Base-by-base conservation (phyloP, 2,113 vertebrate genomes). In the Microtus montanus region DNA sequence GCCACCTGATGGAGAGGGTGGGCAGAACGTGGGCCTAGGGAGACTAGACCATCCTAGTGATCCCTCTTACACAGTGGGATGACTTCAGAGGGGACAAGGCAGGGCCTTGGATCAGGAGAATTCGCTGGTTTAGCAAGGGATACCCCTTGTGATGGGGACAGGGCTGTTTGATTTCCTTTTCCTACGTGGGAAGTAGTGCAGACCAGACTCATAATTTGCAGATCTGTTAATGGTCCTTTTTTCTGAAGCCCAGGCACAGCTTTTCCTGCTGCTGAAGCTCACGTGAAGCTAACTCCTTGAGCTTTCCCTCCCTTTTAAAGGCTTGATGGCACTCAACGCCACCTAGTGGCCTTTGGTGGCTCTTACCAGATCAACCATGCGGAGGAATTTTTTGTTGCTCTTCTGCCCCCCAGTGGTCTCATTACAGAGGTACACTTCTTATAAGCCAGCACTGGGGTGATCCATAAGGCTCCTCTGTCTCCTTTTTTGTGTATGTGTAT, bases 281-380 rank as follows among this genome's bases (percentile, higher is more conserved):
- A 30, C 49, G 63, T 93, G 71, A 77, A 44, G 58, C 28, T 91
- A 89, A 83, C 58, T 77, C 77, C 70, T 95, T 87, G 93, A 94
- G 96, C 94, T 97, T 97, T 98, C 97, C 97, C 97, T 98, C 97
- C 97, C 97, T 98, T 98, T 98, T 96, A 96, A 94, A 95, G 82
- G 90, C 77, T 41, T 93, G 26, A 15, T 88, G 86, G 78, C 70
- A 75, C 78, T 86, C 38, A 82, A 5, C 96, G 97, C 97, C 97
- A 97, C 61, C 97, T 98, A 94, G 96, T 96, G 96, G 96, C 33
- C 87, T 84, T 38, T 95, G 13, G 11, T 83, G 73, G 33, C 85
- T 97, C 85, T 90, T 52, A 70, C 38, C 54, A 70, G 35, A 88
- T 78, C 64, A 89, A 61, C 94, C 88, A 47, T 87, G 90, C 96